These are phyloP conservation scores for Diachrysia chrysitis DNA, from an alignment of 2,888 invertebrate species.

Conservation along the genomic window DNA sequence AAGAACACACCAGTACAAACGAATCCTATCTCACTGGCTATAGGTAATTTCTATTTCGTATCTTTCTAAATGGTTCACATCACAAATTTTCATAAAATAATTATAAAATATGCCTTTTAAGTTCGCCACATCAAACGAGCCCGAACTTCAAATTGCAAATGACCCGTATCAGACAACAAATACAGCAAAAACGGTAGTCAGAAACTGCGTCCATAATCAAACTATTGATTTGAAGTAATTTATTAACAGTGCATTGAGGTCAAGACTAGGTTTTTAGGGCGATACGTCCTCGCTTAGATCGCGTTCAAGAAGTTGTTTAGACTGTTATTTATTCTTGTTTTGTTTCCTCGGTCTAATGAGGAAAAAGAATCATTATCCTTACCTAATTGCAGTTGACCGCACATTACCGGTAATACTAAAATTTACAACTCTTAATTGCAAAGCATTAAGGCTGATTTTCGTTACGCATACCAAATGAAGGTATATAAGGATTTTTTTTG, in stretches of 20 bases:
- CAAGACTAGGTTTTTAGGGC: constrained; percentile 55
- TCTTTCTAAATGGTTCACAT: too few relatives aligned
- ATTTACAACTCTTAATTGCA: not conserved
- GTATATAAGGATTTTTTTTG: too few relatives aligned
- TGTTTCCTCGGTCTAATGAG: constrained; percentile 14
- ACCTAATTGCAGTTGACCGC: constrained; percentile 8
- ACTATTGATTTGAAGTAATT: constrained; percentile 34
- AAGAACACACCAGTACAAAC: too few relatives aligned
- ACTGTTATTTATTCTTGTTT: constrained; percentile 10
- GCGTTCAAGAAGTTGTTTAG: constrained; percentile 26
- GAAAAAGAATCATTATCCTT: constrained; percentile 17
- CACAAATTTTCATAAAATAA: too few relatives aligned
- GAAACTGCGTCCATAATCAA: not conserved
- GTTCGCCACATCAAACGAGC: too few relatives aligned
- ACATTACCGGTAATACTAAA: not conserved
- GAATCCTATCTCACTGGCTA: too few relatives aligned
- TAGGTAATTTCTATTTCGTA: too few relatives aligned
- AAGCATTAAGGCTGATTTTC: not conserved
- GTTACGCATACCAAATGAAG: not conserved
- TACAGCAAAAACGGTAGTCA: not conserved
- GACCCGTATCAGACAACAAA: not conserved
- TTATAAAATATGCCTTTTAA: too few relatives aligned
- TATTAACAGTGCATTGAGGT: constrained; percentile 42
- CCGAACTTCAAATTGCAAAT: too few relatives aligned
- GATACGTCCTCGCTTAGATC: constrained; percentile 49